Evolutionary conservation across 2,888 invertebrate genomes (phyloP).

Genomic region (Xestia ashworthii): DNA sequence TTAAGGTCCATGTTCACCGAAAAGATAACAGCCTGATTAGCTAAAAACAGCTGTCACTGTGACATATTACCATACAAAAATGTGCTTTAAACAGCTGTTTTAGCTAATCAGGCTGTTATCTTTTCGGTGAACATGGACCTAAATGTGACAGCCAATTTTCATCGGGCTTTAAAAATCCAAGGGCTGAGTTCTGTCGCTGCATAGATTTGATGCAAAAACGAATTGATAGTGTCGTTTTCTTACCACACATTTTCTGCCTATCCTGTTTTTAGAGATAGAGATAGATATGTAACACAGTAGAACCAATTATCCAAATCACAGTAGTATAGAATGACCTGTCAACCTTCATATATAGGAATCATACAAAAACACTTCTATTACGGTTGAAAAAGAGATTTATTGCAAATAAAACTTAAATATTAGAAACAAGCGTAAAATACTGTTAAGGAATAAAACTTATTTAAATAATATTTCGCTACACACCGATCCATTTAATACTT

Average conservation of each 20-base stretch:
- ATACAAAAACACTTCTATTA: slow-evolving; percentile 52
- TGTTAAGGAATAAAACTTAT: slow-evolving; percentile 69
- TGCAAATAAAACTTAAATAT: slow-evolving; percentile 70
- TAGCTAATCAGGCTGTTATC: too few relatives aligned
- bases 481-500: slow-evolving; percentile 87
- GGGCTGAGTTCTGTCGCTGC: neutral
- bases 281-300: too few relatives aligned
- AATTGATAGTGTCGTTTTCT: neutral
- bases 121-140: too few relatives aligned
- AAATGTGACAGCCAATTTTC: neutral
- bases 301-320: neutral
- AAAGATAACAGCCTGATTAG: too few relatives aligned
- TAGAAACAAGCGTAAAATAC: slow-evolving; percentile 69
- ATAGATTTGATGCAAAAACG: neutral
- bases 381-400: slow-evolving; percentile 70
- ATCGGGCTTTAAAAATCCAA: neutral
- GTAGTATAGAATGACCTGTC: slow-evolving; percentile 20
- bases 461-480: slow-evolving; percentile 76
- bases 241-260: neutral
- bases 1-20: too few relatives aligned
- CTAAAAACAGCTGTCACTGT: too few relatives aligned
- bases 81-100: too few relatives aligned
- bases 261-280: neutral
- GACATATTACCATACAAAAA: too few relatives aligned
- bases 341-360: slow-evolving; percentile 20